A percentile compares a stretch with the other conserved stretches of the same genome.
phyloP scores from a whole-genome alignment of 2,888 invertebrate genomes.

The Lathronympha strigana region DNA sequence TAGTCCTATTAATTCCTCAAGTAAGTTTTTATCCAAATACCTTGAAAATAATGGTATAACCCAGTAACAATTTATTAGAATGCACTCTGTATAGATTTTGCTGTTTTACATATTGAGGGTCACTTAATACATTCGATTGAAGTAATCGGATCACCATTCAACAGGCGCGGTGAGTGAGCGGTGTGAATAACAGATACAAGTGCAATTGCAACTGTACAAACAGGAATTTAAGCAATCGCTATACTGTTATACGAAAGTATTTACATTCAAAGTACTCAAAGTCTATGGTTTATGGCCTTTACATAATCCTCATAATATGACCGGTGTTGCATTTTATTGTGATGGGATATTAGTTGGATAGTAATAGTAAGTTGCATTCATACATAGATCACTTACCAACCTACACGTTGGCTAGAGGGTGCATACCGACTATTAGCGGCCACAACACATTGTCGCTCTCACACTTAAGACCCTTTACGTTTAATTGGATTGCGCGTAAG shows the following conservation, averaged over 20 bases:
- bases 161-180: constrained; percentile 16
- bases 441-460: no score
- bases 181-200: constrained; percentile 29
- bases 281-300: constrained; percentile 20
- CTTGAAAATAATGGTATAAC: no score
- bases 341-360: no score
- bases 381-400: no score
- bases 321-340: not conserved
- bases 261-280: constrained; percentile 35
- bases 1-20: no score
- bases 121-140: not conserved
- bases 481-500: no score
- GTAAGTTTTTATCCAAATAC: no score
- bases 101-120: not conserved
- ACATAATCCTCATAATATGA: constrained; percentile 19
- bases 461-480: no score
- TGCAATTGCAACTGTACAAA: constrained; percentile 29
- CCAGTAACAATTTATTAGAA: no score
- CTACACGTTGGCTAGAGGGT: no score
- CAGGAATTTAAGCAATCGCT: constrained; percentile 33
- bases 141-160: constrained; percentile 28
- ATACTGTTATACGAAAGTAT: constrained; percentile 33
- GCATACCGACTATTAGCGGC: no score
- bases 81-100: not conserved
- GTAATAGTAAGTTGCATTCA: no score